Conservation (phyloP, 2,888 invertebrate genomes). For the Macroteleia sp. region DNA sequence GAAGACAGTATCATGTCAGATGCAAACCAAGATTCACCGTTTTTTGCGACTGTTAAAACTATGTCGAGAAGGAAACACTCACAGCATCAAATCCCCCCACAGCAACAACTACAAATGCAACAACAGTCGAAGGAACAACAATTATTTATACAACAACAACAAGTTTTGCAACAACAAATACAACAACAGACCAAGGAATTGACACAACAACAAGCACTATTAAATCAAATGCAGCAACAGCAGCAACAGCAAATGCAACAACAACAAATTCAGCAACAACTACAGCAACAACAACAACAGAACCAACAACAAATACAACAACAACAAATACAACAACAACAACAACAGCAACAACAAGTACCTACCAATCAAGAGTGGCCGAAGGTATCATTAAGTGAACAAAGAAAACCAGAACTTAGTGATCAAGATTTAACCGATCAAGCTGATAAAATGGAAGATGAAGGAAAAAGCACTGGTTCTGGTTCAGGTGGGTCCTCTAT, state of each 20-base stretch:
- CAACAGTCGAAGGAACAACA: constrained; percentile 78
- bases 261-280: constrained; percentile 69
- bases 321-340: constrained; percentile 77
- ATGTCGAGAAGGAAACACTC: constrained; percentile 79
- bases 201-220: constrained; percentile 73
- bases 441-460: constrained; percentile 86
- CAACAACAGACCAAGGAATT: constrained; percentile 70
- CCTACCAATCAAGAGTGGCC: constrained; percentile 83
- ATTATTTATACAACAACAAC: constrained; percentile 70
- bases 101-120: constrained; percentile 68
- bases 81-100: constrained; percentile 60
- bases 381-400: constrained; percentile 84
- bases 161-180: constrained; percentile 77
- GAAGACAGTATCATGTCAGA: constrained; percentile 89
- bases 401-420: constrained; percentile 85
- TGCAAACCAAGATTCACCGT: constrained; percentile 86
- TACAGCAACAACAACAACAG: constrained; percentile 74
- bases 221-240: constrained; percentile 73
- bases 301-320: constrained; percentile 58
- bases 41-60: constrained; percentile 87
- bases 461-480: constrained; percentile 87
- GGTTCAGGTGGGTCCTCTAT: constrained; percentile 86
- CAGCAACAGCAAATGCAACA: constrained; percentile 54
- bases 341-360: constrained; percentile 50
- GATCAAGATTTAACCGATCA: constrained; percentile 87